These are phyloP conservation scores for Novumbra hubbsi DNA, from an alignment of 2,797 vertebrate genomes.

Conservation along the genomic window DNA sequence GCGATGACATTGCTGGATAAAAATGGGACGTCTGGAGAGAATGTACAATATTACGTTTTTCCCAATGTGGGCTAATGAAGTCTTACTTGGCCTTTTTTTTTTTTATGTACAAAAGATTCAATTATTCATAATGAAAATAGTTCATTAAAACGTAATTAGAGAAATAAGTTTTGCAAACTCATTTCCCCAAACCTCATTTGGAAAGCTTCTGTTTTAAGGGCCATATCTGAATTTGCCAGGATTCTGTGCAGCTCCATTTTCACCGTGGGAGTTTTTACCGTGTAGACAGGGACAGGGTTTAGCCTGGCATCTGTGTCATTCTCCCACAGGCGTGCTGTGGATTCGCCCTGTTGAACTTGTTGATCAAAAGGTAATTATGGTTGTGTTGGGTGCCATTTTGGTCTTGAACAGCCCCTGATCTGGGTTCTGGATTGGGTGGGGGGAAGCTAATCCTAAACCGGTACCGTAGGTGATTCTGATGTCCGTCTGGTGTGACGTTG, in stretches of 20 bases:
- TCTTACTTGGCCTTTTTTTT: slow-evolving; percentile 56
- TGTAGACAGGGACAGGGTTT: background rate
- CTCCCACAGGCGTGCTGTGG: background rate
- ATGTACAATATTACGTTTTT: slow-evolving; percentile 63
- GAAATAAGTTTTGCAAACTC: slow-evolving; percentile 73
- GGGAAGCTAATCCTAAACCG: background rate
- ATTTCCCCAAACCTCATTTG: slow-evolving; percentile 68
- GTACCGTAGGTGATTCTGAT: background rate
- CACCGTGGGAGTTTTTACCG: background rate
- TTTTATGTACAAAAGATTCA: slow-evolving; percentile 67
- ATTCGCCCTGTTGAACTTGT: background rate
- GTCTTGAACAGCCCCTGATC: background rate
- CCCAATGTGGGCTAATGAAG: slow-evolving; percentile 74
- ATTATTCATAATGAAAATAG: slow-evolving; percentile 76
- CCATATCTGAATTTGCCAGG: slow-evolving; percentile 54
- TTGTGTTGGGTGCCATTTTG: background rate
- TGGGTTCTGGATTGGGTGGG: background rate
- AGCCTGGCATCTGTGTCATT: background rate
- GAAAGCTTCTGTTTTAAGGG: slow-evolving; percentile 57
- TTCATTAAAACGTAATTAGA: slow-evolving; percentile 75
- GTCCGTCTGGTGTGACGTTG: background rate
- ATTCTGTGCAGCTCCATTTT: slow-evolving; percentile 24
- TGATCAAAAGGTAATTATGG: no score
- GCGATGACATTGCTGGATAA: background rate
- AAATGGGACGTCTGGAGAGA: slow-evolving; percentile 63